Percentiles rank a stretch among this genome's conserved stretches.
phyloP scores from a whole-genome alignment of 2,888 invertebrate species.

The Diplolepis rosae region DNA sequence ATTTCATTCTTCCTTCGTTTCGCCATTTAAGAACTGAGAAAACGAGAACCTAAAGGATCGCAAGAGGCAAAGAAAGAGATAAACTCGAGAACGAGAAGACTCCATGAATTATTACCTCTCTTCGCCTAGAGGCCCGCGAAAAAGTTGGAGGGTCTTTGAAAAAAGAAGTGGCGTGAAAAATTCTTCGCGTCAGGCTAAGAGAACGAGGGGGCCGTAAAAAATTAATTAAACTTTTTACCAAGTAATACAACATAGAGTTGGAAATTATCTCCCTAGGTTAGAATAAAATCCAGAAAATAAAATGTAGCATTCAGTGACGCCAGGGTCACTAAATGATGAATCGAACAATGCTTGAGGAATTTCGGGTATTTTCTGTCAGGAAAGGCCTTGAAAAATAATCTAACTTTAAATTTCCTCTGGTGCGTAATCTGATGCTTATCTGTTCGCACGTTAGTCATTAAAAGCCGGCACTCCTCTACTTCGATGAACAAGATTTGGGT shows the following conservation, averaged over 20 bases:
- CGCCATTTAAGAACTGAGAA: constrained; percentile 53
- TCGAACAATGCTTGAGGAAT: background rate
- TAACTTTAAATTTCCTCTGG: constrained; percentile 17
- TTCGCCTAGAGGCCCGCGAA: constrained; percentile 7
- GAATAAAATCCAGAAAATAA: too few species aligned
- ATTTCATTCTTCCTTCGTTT: constrained; percentile 56
- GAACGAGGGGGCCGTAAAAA: background rate
- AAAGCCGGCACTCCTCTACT: constrained; percentile 34
- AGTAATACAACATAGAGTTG: background rate
- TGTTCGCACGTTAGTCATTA: constrained; percentile 58
- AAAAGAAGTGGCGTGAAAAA: constrained; percentile 18
- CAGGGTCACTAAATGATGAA: background rate
- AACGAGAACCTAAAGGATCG: constrained; percentile 34
- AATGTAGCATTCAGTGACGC: too few species aligned
- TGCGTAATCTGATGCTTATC: constrained; percentile 57
- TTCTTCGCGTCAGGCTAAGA: background rate
- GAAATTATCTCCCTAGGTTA: too few species aligned
- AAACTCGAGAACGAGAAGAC: constrained; percentile 9
- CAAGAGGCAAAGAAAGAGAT: constrained; percentile 22
- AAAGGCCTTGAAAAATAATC: background rate
- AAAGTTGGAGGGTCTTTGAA: constrained; percentile 14
- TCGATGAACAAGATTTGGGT: constrained; percentile 37
- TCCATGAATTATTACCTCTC: constrained; percentile 45
- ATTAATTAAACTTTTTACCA: constrained; percentile 14
- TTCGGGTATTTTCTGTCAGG: background rate